Evolutionary conservation across 2,113 vertebrate species (phyloP).

Genomic region (Ctenodactylus gundi): DNA sequence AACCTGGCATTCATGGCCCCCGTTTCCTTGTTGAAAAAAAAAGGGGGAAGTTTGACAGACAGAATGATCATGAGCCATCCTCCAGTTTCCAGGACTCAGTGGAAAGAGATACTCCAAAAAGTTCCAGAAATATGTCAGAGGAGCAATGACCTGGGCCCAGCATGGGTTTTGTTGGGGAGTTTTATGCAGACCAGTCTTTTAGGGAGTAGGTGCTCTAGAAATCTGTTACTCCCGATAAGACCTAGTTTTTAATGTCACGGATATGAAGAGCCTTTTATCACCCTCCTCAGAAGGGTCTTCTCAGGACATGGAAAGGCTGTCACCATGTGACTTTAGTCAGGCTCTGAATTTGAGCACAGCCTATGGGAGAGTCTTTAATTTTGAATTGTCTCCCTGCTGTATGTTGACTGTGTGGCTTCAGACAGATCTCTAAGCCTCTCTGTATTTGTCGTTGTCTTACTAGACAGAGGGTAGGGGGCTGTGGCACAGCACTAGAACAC

Average conservation of each 20-base stretch:
- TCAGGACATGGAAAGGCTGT: neutral
- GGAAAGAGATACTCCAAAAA: neutral
- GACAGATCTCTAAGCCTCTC: neutral
- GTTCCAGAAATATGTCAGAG: neutral
- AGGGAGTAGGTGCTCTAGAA: neutral
- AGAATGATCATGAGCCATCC: neutral
- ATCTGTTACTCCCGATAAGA: neutral
- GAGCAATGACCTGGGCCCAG: neutral
- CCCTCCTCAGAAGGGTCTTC: neutral
- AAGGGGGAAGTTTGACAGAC: neutral
- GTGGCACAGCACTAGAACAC: neutral
- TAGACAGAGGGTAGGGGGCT: neutral
- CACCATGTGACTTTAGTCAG: neutral
- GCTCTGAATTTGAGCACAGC: neutral
- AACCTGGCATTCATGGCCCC: neutral
- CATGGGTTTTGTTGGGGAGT: neutral
- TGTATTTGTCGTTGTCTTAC: neutral
- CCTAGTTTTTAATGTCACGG: neutral
- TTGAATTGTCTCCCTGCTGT: neutral
- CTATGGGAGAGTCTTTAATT: neutral
- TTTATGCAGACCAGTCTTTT: neutral
- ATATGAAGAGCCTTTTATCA: rapidly evolving
- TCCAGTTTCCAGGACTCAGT: conserved; percentile 13
- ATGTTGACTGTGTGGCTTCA: neutral
- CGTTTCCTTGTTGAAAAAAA: conserved; percentile 1